Evolutionary conservation across 2,113 vertebrate genomes (phyloP).

Genomic region (Clarias gariepinus): DNA sequence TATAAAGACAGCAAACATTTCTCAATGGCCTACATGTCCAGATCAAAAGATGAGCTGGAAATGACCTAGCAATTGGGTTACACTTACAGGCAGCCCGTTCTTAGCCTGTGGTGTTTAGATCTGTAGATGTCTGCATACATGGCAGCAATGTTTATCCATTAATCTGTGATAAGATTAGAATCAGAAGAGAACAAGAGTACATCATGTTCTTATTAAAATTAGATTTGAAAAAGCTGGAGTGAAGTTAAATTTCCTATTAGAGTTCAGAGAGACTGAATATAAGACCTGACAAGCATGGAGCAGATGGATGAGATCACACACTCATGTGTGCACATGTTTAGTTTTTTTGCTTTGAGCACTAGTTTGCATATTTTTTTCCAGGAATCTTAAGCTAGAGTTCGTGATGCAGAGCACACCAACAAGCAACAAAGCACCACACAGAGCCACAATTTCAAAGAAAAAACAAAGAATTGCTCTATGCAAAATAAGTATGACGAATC

Average conservation of each 20-base stretch:
- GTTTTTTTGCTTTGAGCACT: neutral
- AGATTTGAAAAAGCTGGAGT: conserved; percentile 31
- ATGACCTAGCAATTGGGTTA: conserved; percentile 37
- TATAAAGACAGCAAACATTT: neutral
- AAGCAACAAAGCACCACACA: neutral
- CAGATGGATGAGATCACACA: conserved; percentile 11
- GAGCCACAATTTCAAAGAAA: neutral
- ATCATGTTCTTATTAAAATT: neutral
- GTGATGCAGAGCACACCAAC: neutral
- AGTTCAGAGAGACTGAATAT: neutral
- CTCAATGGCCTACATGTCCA: conserved; percentile 2
- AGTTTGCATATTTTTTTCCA: neutral
- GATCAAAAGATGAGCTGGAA: conserved; percentile 17
- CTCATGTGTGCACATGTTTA: neutral
- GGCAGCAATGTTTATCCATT: neutral
- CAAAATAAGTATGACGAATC: neutral
- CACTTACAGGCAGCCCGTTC: neutral
- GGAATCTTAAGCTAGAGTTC: neutral
- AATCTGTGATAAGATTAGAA: neutral
- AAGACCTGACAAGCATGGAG: neutral
- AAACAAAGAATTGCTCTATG: neutral
- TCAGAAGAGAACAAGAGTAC: neutral
- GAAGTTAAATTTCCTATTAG: neutral
- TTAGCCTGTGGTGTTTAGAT: conserved; percentile 19
- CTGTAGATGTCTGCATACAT: neutral